Evolutionary conservation across 2,113 vertebrate genomes (phyloP).

Genomic region (Dromas ardeola): DNA sequence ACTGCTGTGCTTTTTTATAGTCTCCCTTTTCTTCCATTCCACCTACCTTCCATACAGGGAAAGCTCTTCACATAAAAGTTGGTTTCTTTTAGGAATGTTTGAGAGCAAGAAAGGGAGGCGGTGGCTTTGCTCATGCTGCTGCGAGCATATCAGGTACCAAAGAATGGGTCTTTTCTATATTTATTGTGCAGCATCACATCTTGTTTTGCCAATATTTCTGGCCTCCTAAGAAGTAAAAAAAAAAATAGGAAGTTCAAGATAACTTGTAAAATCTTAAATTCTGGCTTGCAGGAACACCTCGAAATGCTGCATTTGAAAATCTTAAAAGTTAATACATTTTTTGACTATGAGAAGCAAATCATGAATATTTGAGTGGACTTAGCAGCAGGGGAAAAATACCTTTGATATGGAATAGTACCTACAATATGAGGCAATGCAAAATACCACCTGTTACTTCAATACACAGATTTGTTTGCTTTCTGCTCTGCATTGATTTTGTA

Average conservation of each 20-base stretch:
- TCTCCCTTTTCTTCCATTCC: background rate
- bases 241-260: background rate
- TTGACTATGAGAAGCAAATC: background rate
- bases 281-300: background rate
- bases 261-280: background rate
- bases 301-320: background rate
- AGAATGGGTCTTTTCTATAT: background rate
- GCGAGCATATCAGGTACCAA: background rate
- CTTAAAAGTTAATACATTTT: background rate
- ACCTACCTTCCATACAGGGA: background rate
- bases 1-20: background rate
- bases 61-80: background rate
- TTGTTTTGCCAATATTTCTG: background rate
- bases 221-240: background rate
- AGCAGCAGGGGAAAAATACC: background rate
- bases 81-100: background rate
- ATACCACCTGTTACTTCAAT: background rate
- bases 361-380: background rate
- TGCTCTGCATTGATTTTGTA: constrained; percentile 13
- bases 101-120: background rate
- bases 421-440: background rate
- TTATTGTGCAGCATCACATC: background rate
- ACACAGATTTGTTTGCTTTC: background rate
- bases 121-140: background rate
- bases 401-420: background rate